Percentiles rank a stretch among this genome's conserved stretches.
Evolutionary conservation across 2,113 vertebrate species (phyloP).

Genomic region (Chelonoidis abingdonii): DNA sequence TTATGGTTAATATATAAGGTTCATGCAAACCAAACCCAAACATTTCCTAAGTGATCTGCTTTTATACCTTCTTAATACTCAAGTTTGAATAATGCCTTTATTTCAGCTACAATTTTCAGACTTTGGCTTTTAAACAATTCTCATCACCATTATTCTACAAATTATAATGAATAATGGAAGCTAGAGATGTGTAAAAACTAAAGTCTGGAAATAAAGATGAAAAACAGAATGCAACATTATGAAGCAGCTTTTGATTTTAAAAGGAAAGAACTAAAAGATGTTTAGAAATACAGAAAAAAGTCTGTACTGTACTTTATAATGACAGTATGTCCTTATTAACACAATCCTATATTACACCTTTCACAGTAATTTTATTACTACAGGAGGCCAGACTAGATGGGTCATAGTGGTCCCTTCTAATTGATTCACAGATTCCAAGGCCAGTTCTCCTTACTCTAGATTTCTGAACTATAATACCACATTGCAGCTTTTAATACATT

Average conservation of each 20-base stretch:
- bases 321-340: background rate
- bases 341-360: background rate
- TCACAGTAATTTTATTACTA: background rate
- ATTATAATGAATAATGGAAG: background rate
- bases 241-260: background rate
- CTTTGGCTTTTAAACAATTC: background rate
- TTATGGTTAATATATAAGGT: background rate
- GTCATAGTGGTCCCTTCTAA: background rate
- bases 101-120: slow-evolving; percentile 3
- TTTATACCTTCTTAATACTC: background rate
- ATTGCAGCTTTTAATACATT: background rate
- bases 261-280: background rate
- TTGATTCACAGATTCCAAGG: too few species aligned
- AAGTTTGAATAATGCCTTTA: background rate
- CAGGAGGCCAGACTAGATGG: background rate
- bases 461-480: background rate
- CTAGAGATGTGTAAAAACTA: background rate
- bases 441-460: background rate
- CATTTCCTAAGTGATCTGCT: background rate
- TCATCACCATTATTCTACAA: background rate
- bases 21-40: background rate
- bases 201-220: background rate
- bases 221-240: background rate
- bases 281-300: background rate
- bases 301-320: background rate